Evolutionary conservation across 2,797 vertebrate species (phyloP), one percentile per base, ranked within the genome.

Genomic region (Eurystomus glaucurus): DNA sequence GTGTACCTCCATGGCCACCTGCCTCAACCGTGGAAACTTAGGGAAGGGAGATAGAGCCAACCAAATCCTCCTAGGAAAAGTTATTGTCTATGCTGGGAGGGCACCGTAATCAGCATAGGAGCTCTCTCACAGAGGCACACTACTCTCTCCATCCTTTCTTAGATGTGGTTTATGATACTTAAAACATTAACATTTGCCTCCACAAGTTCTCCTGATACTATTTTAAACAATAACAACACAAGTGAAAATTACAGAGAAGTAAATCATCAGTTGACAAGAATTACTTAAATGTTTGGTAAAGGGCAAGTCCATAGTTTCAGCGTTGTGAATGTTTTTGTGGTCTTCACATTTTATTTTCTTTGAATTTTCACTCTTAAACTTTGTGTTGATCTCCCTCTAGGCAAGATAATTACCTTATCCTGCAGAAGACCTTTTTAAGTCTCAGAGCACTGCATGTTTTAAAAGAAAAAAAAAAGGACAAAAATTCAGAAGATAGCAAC

Each of bases 41-140:
- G 13, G 54, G 60, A 52, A 52, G n/a, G 9, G n/a, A 68, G n/a
- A 64, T 76, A 70, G 9, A 83, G 9, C 23, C 16, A 31, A 50
- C 50, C 3, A 74, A 65, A 35, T 31, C 31, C 31, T 65, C 10
- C 41, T n/a, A 18, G 28, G 29, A 31, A 55, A 60, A 70, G 10
- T 29, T 60, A 28, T 9, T 85, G 11, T 19, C 22, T 62, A 0
- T 45, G 33, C 64, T 80, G 51, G 48, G 31, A 64, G 28, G 52
- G 46, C 15, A 19, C 8, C 1, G 0, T 43, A 10, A 31, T 21
- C 20, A 37, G 26, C 14, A 25, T 0, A 51, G 9, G 17, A 29
- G 8, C 9, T 72, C 6, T 48, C 18, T 77, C 65, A 37, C 10
- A 62, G 43, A 43, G 18, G n/a, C 28, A 62, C 21, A 50, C 23